Evolutionary conservation across 2,888 invertebrate genomes (phyloP), one percentile per base, ranked within the genome.

Genomic region (Drosophila subquinaria): DNA sequence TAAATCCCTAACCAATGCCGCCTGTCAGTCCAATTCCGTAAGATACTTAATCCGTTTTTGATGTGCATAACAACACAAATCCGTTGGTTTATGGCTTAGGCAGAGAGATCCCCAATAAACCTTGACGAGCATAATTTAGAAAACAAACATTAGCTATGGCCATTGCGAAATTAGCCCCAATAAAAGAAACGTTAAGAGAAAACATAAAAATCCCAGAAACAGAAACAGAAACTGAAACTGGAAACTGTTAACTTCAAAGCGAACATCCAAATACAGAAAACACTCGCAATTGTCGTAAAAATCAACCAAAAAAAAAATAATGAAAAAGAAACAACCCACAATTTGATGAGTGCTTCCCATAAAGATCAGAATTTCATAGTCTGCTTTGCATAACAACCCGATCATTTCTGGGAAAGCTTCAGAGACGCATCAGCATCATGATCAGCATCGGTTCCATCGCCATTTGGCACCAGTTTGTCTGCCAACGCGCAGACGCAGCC

Each of bases 381-480:
- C 60, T 23, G 42, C 27, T 69, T 59, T 48, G 50, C 55, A 64
- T 57, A 50, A 10, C 30, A 50, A 38, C 4, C 43, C 20, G 70
- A 73, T 84, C 48, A 63, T 56, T 74, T 87, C 75, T 65, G 56
- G 69, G 63, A 71, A 81, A 73, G 69, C 56, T 72, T 4, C 45
- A 50, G 47, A 51, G 38, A 57, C 59, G 51, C 56, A 57, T 51
- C 60, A 63, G 35, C 51, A 20, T 3, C 36, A 43, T n/a, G 60
- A 50, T n/a, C 40, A 43, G 13, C 38, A 27, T 45, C 59, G 43
- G 45, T 23, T 72, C 73, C 73, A 73, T 73, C 73, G 43, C 75
- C 61, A 50, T 51, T 69, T 89, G 86, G 86, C 86, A 86, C 90
- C 86, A 82, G 78, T 85, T 88, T 86, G 86, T 89, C 86, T 86